A percentile compares a stretch with the other conserved stretches of the same genome.
These are phyloP conservation scores for Ganaspis sp. DNA, from an alignment of 1,140 invertebrate species.

Conservation along the genomic window DNA sequence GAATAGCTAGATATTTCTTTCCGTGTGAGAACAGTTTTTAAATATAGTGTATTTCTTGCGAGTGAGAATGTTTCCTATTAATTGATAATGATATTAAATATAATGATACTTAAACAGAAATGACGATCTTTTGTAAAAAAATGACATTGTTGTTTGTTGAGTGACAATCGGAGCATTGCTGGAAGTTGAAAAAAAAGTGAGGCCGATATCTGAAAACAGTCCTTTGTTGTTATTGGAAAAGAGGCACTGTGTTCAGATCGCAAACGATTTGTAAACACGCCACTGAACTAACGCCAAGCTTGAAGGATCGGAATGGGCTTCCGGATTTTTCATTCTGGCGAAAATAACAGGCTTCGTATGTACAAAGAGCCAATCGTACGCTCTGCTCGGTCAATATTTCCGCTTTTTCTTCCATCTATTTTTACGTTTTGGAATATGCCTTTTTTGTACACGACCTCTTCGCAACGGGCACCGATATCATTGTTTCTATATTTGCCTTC, in stretches of 20 bases:
- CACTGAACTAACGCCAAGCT: conserved; percentile 15
- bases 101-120: too few species aligned
- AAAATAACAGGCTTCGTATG: conserved; percentile 13
- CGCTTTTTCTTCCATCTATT: neutral
- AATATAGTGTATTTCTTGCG: too few species aligned
- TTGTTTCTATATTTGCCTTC: neutral
- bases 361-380: conserved; percentile 12
- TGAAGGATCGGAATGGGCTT: conserved; percentile 5
- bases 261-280: conserved; percentile 24
- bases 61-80: too few species aligned
- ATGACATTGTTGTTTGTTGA: neutral
- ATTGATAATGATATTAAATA: too few species aligned
- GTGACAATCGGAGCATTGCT: neutral
- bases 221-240: conserved; percentile 11
- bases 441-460: neutral
- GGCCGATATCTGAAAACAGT: neutral
- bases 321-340: conserved; percentile 8
- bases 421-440: conserved; percentile 7
- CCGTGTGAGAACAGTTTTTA: too few species aligned
- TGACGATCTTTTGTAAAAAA: too few species aligned
- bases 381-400: conserved; percentile 15
- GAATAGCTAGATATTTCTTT: too few species aligned
- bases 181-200: neutral
- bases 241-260: neutral
- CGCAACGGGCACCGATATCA: neutral